These are phyloP conservation scores for Metalampra italica DNA, from an alignment of 2,888 invertebrate genomes.

Conservation along the genomic window DNA sequence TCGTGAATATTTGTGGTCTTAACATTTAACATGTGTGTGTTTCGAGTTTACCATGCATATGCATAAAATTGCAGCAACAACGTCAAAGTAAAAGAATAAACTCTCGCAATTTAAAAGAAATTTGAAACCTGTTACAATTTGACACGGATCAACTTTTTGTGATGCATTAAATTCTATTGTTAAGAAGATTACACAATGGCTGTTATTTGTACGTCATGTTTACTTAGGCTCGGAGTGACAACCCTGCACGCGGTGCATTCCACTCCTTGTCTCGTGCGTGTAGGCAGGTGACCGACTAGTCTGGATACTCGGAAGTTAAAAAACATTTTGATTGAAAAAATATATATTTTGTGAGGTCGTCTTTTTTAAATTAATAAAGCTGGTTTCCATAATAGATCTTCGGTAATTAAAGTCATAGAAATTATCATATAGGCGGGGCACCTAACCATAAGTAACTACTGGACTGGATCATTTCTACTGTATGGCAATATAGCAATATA, in stretches of 20 bases:
- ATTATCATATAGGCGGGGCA: too few relatives aligned
- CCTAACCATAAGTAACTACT: too few relatives aligned
- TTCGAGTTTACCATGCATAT: too few relatives aligned
- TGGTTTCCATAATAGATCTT: too few relatives aligned
- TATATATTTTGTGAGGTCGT: too few relatives aligned
- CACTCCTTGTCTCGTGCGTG: conserved; percentile 21
- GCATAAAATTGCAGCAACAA: too few relatives aligned
- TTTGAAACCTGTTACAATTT: neutral
- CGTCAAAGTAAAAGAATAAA: neutral
- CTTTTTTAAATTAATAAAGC: too few relatives aligned
- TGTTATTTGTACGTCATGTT: conserved; percentile 23
- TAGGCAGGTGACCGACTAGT: conserved; percentile 5
- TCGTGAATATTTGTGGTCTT: too few relatives aligned
- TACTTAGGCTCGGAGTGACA: conserved; percentile 36
- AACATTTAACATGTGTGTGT: too few relatives aligned
- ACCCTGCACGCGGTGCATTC: conserved; percentile 34
- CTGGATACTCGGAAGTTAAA: conserved; percentile 23
- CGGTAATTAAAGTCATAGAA: too few relatives aligned
- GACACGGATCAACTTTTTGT: conserved; percentile 7
- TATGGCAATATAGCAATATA: too few relatives aligned
- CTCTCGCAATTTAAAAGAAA: neutral
- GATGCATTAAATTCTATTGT: conserved; percentile 3
- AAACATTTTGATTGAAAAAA: neutral
- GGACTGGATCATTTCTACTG: too few relatives aligned
- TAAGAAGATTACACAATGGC: neutral